Conservation (phyloP, 2,797 vertebrate genomes). For the Callimico goeldii region DNA sequence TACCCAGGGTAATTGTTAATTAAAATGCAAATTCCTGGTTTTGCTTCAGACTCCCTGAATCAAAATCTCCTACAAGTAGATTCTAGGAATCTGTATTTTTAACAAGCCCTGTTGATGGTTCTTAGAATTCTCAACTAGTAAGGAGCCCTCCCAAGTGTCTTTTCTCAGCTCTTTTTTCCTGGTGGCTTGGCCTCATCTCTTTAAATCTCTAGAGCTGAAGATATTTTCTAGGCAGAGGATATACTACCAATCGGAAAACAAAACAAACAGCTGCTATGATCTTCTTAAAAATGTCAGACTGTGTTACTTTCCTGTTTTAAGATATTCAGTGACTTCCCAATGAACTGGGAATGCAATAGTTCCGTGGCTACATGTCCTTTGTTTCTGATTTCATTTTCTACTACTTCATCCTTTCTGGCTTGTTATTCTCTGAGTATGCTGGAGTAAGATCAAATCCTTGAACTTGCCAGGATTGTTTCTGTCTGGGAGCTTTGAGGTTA, state of each 20-base stretch:
- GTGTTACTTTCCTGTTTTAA: neutral
- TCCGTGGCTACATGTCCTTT: neutral
- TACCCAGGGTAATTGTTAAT: neutral
- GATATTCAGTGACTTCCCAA: neutral
- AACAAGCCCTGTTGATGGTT: neutral
- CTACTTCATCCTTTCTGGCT: neutral
- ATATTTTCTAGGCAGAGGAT: neutral
- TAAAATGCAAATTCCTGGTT: neutral
- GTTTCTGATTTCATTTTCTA: neutral
- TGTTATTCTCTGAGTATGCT: neutral
- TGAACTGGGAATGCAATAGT: neutral
- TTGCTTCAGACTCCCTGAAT: neutral
- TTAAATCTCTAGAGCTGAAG: neutral
- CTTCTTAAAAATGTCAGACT: neutral
- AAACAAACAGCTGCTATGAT: neutral
- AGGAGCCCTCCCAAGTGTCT: neutral
- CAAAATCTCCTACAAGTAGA: neutral
- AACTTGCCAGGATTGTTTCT: neutral
- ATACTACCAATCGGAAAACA: neutral
- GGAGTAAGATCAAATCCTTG: neutral
- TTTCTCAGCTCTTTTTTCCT: neutral
- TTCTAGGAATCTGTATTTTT: neutral
- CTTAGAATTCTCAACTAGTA: neutral
- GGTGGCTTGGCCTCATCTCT: neutral
- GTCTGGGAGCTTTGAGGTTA: neutral